phyloP scores from a whole-genome alignment of 2,888 invertebrate genomes.

The Dendrolimus houi region DNA sequence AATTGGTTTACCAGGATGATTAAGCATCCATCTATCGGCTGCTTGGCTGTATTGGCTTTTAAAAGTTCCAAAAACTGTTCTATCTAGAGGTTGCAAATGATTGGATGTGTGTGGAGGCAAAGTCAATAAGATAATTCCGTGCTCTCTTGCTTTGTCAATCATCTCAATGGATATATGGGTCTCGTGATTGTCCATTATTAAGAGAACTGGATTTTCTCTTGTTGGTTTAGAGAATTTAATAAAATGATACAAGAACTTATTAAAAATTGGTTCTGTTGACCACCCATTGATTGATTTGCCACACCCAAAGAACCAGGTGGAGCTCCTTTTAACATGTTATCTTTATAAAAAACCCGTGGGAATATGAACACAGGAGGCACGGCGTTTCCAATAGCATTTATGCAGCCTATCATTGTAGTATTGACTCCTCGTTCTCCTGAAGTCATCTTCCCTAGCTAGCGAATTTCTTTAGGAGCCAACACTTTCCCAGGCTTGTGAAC shows the following conservation, averaged over 20 bases:
- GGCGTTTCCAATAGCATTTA: conserved; percentile 7
- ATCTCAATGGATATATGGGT: conserved; percentile 25
- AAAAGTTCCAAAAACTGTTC: conserved; percentile 17
- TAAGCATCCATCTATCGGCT: conserved; percentile 25
- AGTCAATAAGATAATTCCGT: conserved; percentile 14
- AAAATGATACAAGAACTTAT: conserved; percentile 12
- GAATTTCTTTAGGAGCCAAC: conserved; percentile 9
- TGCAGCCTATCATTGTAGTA: conserved; percentile 6
- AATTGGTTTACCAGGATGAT: conserved; percentile 22
- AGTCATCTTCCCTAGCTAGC: conserved; percentile 6
- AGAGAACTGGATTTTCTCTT: conserved; percentile 13
- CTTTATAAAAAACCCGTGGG: conserved; percentile 12
- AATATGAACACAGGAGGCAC: conserved; percentile 6
- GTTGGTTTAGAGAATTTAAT: conserved; percentile 11
- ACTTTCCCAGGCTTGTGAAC: conserved; percentile 13
- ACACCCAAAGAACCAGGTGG: conserved; percentile 15
- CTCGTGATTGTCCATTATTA: conserved; percentile 29
- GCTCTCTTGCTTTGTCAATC: conserved; percentile 17
- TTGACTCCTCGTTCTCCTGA: conserved; percentile 6
- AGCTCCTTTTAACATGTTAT: conserved; percentile 17
- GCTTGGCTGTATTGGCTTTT: conserved; percentile 11
- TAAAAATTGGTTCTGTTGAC: conserved; percentile 18
- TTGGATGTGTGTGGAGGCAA: conserved; percentile 15
- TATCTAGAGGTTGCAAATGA: conserved; percentile 14
- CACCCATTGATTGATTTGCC: conserved; percentile 23